These are phyloP conservation scores for Falco punctatus DNA, from an alignment of 2,113 vertebrate genomes.

Conservation along the genomic window DNA sequence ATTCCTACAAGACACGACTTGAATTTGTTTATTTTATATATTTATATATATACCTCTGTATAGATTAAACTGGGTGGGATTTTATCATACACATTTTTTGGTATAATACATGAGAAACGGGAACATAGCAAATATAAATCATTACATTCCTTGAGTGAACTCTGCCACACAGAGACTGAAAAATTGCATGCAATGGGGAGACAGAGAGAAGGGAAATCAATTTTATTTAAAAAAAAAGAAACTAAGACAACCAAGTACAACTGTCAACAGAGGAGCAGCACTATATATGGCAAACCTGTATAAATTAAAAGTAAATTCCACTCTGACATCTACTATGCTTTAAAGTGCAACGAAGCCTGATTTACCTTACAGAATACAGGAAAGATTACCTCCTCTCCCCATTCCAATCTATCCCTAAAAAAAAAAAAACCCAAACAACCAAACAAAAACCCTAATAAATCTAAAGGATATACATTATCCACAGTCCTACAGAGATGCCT, in stretches of 20 bases:
- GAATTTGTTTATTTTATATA: constrained; percentile 64
- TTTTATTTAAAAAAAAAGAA: not conserved
- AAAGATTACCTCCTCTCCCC: constrained; percentile 19
- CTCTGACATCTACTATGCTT: constrained; percentile 67
- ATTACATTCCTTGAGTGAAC: constrained; percentile 56
- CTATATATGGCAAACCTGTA: constrained; percentile 25
- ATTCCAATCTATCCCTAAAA: constrained; percentile 17
- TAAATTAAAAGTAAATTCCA: constrained; percentile 64
- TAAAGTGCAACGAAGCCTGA: constrained; percentile 83
- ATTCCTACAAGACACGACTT: constrained; percentile 41
- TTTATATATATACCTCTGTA: constrained; percentile 46
- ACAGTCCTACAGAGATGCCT: constrained; percentile 61
- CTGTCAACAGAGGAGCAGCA: constrained; percentile 42
- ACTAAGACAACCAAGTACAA: constrained; percentile 6
- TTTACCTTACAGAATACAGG: constrained; percentile 68
- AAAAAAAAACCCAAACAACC: not conserved
- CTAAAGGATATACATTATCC: constrained; percentile 53
- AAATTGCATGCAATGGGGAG: constrained; percentile 53
- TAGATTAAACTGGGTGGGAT: constrained; percentile 35
- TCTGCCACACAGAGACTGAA: constrained; percentile 40
- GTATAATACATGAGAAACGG: constrained; percentile 53
- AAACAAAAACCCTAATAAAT: constrained; percentile 7
- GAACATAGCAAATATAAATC: constrained; percentile 52
- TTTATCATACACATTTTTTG: constrained; percentile 59
- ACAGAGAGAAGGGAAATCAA: constrained; percentile 30